Conservation (phyloP, 2,797 vertebrate species). For the Danio kyathit region DNA sequence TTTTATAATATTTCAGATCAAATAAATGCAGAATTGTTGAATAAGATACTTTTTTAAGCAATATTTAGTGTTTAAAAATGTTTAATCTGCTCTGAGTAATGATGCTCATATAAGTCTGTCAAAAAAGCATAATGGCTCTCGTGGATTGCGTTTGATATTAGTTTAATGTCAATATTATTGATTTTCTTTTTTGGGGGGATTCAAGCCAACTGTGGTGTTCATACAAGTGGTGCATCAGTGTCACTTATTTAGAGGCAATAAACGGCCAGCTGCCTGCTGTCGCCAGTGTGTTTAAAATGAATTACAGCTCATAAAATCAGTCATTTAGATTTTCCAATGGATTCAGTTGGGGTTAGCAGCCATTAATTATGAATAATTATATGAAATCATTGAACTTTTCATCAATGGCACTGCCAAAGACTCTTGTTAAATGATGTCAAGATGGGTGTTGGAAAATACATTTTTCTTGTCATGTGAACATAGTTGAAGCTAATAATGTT, state of each 20-base stretch:
- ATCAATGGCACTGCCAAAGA: neutral
- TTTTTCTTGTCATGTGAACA: neutral
- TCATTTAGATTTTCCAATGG: neutral
- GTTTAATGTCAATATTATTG: slow-evolving; percentile 27
- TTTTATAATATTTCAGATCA: neutral
- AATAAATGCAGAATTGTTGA: neutral
- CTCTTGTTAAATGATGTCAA: neutral
- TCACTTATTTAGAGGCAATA: slow-evolving; percentile 4
- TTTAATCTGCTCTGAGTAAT: neutral
- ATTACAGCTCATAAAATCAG: slow-evolving; percentile 10
- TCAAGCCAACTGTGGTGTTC: neutral
- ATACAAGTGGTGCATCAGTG: slow-evolving; percentile 1
- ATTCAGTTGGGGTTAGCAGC: neutral
- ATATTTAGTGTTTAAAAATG: neutral
- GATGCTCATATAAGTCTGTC: neutral
- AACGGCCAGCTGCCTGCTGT: neutral
- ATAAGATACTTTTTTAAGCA: neutral
- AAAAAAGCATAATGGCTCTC: slow-evolving; percentile 1
- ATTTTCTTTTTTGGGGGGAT: neutral
- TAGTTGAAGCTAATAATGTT: neutral
- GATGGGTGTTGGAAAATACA: neutral
- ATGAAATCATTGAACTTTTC: neutral
- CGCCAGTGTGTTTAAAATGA: slow-evolving; percentile 21
- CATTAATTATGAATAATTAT: slow-evolving; percentile 6
- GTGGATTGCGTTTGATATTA: slow-evolving; percentile 16